Evolutionary conservation across 2,888 invertebrate species (phyloP).

Genomic region (Hyppa rectilinea): DNA sequence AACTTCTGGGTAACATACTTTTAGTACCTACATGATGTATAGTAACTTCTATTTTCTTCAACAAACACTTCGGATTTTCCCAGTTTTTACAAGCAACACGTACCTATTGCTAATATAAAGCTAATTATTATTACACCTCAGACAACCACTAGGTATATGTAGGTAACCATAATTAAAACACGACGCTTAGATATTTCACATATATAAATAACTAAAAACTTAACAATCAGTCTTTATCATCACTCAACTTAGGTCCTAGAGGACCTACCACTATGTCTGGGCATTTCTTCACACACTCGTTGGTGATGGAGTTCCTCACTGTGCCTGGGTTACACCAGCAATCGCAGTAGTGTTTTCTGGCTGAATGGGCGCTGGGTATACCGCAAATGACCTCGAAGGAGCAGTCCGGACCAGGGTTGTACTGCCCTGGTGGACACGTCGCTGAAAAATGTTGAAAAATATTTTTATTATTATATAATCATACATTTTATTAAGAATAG

Average conservation of each 20-base stretch:
- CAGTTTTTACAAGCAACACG: conserved; percentile 21
- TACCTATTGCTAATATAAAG: neutral
- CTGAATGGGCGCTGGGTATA: conserved; percentile 69
- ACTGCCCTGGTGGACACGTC: conserved; percentile 75
- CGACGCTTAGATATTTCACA: conserved; percentile 9
- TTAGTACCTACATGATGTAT: neutral
- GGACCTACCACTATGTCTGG: conserved; percentile 33
- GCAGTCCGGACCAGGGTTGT: conserved; percentile 74
- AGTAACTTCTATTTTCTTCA: neutral
- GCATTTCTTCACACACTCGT: conserved; percentile 71
- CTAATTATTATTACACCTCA: neutral
- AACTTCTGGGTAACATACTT: too few relatives aligned
- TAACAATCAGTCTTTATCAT: conserved; percentile 4
- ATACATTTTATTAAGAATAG: too few relatives aligned
- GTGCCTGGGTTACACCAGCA: conserved; percentile 77
- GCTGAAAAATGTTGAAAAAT: conserved; percentile 67
- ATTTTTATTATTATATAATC: too few relatives aligned
- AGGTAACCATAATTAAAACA: conserved; percentile 28
- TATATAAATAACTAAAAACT: conserved; percentile 36
- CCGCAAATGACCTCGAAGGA: conserved; percentile 74
- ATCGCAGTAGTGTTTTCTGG: conserved; percentile 74
- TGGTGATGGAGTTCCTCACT: conserved; percentile 64
- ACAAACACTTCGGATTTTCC: conserved; percentile 15
- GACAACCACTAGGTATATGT: neutral
- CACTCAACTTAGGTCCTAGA: conserved; percentile 1